Evolutionary conservation across 2,113 vertebrate species (phyloP).

Genomic region (Petromus typicus): DNA sequence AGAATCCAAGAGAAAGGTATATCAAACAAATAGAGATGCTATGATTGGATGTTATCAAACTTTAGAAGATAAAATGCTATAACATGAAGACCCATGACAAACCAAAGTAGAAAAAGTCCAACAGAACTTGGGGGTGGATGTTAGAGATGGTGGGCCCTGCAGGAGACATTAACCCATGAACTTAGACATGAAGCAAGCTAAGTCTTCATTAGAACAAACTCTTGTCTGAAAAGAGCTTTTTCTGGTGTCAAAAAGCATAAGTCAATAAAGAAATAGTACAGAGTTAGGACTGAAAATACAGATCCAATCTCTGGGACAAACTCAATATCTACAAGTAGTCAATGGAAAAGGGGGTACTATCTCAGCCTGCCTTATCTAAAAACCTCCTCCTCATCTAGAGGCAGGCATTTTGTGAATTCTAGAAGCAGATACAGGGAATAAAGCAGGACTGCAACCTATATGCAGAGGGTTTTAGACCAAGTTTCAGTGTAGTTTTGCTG

Average conservation of each 20-base stretch:
- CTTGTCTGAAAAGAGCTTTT: neutral
- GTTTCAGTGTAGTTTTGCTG: neutral
- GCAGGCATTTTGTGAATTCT: neutral
- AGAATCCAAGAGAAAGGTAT: neutral
- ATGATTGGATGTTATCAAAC: neutral
- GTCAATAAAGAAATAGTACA: neutral
- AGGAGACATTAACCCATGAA: neutral
- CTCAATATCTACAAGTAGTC: neutral
- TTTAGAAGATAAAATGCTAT: neutral
- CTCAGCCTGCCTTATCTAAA: neutral
- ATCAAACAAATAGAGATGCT: neutral
- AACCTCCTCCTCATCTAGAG: neutral
- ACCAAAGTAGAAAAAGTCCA: neutral
- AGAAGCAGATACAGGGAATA: neutral
- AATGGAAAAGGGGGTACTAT: neutral
- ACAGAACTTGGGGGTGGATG: neutral
- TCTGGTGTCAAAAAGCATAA: conserved; percentile 11
- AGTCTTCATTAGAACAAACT: neutral
- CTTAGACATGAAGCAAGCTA: neutral
- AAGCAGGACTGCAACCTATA: neutral
- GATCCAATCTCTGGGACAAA: neutral
- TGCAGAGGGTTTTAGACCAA: neutral
- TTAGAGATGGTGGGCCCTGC: neutral
- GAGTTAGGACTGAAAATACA: neutral
- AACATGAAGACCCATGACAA: neutral